Percentiles rank a stretch among this genome's conserved stretches.
phyloP scores from a whole-genome alignment of 2,113 vertebrate genomes.

The Noturus placidus region DNA sequence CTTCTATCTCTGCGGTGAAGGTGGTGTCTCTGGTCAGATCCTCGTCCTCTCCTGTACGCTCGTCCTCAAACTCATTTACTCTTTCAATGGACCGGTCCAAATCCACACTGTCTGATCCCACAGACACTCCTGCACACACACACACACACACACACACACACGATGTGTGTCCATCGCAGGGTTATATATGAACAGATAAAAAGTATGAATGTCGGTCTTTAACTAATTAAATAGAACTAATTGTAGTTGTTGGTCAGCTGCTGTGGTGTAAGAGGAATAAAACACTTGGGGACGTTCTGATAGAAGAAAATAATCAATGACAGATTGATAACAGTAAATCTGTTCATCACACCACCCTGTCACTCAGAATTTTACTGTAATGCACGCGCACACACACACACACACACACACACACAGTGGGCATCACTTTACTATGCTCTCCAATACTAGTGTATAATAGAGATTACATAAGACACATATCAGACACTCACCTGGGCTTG shows the following conservation, averaged over 20 bases:
- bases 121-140: constrained; percentile 79
- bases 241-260: no score
- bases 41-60: constrained; percentile 93
- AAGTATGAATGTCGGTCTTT: no score
- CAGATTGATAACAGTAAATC: no score
- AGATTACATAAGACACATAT: background rate
- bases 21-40: constrained; percentile 93
- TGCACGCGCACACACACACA: constrained; percentile 70
- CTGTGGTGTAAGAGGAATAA: no score
- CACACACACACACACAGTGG: background rate
- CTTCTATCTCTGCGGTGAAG: constrained; percentile 90
- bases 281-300: no score
- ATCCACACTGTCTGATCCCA: constrained; percentile 91
- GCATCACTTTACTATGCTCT: no score
- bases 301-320: no score
- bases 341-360: no score
- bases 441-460: background rate
- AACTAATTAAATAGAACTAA: no score
- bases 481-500: constrained; percentile 48
- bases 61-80: constrained; percentile 97
- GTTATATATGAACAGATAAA: no score
- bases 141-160: background rate
- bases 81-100: constrained; percentile 94
- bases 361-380: constrained; percentile 42
- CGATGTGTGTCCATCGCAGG: no score